Percentiles rank a stretch among this genome's conserved stretches.
phyloP scores from a whole-genome alignment of 2,113 vertebrate species.

The Turdus rufiventris region DNA sequence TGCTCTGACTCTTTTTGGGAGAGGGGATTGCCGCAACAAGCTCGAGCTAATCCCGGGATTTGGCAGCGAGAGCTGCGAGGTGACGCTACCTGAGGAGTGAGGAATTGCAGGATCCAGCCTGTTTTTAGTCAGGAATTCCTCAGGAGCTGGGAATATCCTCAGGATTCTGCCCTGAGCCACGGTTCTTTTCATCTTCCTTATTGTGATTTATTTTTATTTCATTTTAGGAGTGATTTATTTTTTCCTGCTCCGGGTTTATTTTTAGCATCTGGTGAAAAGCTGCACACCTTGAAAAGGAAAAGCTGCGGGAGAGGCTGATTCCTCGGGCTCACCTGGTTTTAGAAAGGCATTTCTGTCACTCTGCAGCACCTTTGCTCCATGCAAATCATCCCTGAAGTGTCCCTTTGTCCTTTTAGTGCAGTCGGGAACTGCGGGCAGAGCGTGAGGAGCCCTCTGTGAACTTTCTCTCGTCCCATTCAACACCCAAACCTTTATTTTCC shows the following conservation, averaged over 20 bases:
- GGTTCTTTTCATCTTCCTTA: not conserved
- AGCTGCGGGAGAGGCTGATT: not conserved
- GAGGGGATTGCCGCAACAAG: not conserved
- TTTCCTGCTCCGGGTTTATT: not conserved
- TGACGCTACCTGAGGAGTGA: not conserved
- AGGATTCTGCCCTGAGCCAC: not conserved
- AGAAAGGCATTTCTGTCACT: not conserved
- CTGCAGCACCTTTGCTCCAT: not conserved
- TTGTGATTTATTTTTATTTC: not conserved
- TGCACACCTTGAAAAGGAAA: not conserved
- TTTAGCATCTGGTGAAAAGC: not conserved
- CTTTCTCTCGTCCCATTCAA: not conserved
- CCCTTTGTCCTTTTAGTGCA: not conserved
- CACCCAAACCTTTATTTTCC: not conserved
- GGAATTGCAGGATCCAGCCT: not conserved
- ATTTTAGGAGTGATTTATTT: not conserved
- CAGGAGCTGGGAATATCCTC: not conserved
- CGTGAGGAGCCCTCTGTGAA: not conserved
- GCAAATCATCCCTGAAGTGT: not conserved
- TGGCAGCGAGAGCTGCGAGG: not conserved
- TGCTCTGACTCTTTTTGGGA: not conserved
- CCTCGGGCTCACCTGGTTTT: not conserved
- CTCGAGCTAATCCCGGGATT: not conserved
- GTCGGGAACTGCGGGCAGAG: not conserved
- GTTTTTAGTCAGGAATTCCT: not conserved